Evolutionary conservation across 1,140 invertebrate species (phyloP).

Genomic region (Augochlora pura): DNA sequence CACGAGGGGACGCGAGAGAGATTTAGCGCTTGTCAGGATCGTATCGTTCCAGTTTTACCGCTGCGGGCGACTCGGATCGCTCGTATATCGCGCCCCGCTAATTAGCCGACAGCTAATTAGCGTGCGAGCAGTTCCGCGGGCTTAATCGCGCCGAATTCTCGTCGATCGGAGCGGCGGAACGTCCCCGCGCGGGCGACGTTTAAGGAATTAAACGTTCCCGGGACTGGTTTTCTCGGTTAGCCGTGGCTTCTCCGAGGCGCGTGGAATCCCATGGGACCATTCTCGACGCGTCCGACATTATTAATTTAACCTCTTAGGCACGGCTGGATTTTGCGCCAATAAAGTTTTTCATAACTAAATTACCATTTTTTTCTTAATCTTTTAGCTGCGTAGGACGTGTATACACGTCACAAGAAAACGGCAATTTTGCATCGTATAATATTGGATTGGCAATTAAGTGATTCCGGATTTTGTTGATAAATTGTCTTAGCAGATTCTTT

Average conservation of each 20-base stretch:
- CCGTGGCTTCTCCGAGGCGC: too few species aligned
- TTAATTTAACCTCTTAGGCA: too few species aligned
- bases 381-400: too few species aligned
- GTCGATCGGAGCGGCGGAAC: not conserved
- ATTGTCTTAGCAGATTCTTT: too few species aligned
- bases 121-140: not conserved
- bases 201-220: not conserved
- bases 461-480: too few species aligned
- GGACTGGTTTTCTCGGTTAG: slow-evolving; percentile 4
- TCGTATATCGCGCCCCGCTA: slow-evolving; percentile 38
- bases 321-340: too few species aligned
- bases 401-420: too few species aligned
- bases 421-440: too few species aligned
- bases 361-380: too few species aligned
- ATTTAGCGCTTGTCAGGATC: slow-evolving; percentile 53
- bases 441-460: too few species aligned
- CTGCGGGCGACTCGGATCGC: slow-evolving; percentile 24
- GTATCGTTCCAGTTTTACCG: slow-evolving; percentile 49
- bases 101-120: slow-evolving; percentile 48
- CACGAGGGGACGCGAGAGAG: not conserved
- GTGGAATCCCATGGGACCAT: not conserved
- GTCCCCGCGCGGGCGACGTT: not conserved
- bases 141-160: slow-evolving; percentile 19
- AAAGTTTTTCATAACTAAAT: too few species aligned
- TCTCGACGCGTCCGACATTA: too few species aligned